Evolutionary conservation across 2,113 vertebrate genomes (phyloP).

Genomic region (Bolborhynchus lineola): DNA sequence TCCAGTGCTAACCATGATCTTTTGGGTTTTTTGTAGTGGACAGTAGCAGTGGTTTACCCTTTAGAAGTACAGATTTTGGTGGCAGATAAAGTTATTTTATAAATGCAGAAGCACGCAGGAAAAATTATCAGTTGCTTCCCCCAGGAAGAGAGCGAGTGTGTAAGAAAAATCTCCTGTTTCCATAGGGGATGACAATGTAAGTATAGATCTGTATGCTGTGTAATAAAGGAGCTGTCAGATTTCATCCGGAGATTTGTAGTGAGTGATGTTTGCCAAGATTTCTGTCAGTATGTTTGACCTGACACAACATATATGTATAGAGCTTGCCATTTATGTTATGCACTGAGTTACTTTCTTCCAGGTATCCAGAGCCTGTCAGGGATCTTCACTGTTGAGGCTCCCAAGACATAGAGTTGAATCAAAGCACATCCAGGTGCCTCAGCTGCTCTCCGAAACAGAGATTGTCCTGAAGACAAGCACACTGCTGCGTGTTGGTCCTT

Average conservation of each 20-base stretch:
- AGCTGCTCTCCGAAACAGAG: not conserved
- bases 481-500: not conserved
- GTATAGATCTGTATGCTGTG: not conserved
- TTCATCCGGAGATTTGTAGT: not conserved
- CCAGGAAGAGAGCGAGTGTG: not conserved
- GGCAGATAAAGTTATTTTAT: not conserved
- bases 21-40: not conserved
- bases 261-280: not conserved
- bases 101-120: not conserved
- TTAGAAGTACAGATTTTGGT: not conserved
- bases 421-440: not conserved
- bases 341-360: not conserved
- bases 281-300: not conserved
- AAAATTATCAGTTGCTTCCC: not conserved
- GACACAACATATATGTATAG: not conserved
- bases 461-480: not conserved
- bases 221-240: not conserved
- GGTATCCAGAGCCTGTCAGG: not conserved
- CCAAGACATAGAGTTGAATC: not conserved
- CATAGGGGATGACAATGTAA: not conserved
- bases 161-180: not conserved
- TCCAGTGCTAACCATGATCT: not conserved
- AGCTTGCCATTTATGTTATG: not conserved
- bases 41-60: not conserved
- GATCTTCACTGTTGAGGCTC: not conserved